These are phyloP conservation scores for Artibeus lituratus DNA, from an alignment of 2,797 vertebrate species.

Conservation along the genomic window DNA sequence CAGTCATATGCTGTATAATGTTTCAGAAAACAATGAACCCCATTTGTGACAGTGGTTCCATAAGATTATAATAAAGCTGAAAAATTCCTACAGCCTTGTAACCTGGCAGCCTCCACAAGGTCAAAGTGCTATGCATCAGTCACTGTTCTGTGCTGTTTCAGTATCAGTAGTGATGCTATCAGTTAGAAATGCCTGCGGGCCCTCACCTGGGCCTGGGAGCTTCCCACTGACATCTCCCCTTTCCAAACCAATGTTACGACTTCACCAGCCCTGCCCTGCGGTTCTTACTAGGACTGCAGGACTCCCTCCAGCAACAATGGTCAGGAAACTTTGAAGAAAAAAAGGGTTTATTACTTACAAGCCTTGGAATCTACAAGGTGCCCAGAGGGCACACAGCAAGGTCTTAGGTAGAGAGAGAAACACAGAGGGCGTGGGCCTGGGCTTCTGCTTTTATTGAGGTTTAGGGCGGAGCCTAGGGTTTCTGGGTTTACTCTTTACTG, in stretches of 20 bases:
- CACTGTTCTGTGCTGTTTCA: neutral
- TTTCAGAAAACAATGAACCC: neutral
- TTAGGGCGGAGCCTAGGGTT: too few species aligned
- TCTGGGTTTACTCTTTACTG: neutral
- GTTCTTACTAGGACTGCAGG: neutral
- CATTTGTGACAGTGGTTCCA: neutral
- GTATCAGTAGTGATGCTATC: neutral
- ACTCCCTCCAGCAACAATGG: neutral
- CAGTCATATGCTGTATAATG: rapidly evolving
- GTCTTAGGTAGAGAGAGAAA: neutral
- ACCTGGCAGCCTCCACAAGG: neutral
- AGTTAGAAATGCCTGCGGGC: neutral
- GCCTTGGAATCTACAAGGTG: neutral
- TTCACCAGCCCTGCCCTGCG: neutral
- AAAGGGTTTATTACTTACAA: neutral
- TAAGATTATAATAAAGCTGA: neutral
- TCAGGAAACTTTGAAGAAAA: neutral
- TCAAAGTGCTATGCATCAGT: rapidly evolving
- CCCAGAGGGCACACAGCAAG: neutral
- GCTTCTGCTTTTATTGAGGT: neutral
- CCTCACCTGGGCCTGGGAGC: neutral
- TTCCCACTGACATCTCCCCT: neutral
- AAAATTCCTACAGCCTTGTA: neutral
- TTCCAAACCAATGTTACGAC: neutral
- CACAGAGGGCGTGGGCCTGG: neutral